A percentile compares a stretch with the other conserved stretches of the same genome.
These are phyloP conservation scores for Typhlomys cinereus DNA, from an alignment of 2,113 vertebrate species.

Conservation along the genomic window DNA sequence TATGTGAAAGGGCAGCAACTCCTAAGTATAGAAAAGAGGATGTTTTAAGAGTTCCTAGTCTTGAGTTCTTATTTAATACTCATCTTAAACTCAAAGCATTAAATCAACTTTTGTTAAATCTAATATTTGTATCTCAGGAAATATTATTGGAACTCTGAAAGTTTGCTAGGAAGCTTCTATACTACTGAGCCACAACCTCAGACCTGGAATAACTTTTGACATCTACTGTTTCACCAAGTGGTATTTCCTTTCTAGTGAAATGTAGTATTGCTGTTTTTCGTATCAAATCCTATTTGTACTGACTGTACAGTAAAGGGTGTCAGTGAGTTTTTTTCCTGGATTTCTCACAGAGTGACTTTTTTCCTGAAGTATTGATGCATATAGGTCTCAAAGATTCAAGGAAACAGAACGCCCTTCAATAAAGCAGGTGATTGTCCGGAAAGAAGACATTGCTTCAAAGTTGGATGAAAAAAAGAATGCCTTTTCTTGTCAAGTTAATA, in stretches of 20 bases:
- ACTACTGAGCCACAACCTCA: too few relatives aligned
- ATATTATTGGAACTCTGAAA: background rate
- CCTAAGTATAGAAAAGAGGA: background rate
- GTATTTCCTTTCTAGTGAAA: background rate
- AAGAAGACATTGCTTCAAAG: constrained; percentile 89
- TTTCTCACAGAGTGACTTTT: constrained; percentile 59
- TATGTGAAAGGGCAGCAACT: background rate
- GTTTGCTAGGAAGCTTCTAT: too few relatives aligned
- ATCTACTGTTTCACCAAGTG: background rate
- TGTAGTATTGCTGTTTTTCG: background rate
- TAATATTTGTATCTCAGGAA: constrained; percentile 4
- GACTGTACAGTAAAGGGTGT: background rate
- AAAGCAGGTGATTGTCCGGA: constrained; percentile 94
- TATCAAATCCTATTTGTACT: background rate
- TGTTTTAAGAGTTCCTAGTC: background rate
- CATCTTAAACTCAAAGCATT: background rate
- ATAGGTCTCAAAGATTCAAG: constrained; percentile 95
- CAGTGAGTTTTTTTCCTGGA: background rate
- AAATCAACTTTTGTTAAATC: background rate
- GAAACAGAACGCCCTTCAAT: constrained; percentile 89
- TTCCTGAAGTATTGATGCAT: constrained; percentile 91
- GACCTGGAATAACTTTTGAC: background rate
- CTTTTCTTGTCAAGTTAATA: constrained; percentile 83
- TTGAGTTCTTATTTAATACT: constrained; percentile 36
- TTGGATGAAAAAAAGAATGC: constrained; percentile 83